phyloP scores from a whole-genome alignment of 2,888 invertebrate genomes.

The Caenorhabditis virilis region DNA sequence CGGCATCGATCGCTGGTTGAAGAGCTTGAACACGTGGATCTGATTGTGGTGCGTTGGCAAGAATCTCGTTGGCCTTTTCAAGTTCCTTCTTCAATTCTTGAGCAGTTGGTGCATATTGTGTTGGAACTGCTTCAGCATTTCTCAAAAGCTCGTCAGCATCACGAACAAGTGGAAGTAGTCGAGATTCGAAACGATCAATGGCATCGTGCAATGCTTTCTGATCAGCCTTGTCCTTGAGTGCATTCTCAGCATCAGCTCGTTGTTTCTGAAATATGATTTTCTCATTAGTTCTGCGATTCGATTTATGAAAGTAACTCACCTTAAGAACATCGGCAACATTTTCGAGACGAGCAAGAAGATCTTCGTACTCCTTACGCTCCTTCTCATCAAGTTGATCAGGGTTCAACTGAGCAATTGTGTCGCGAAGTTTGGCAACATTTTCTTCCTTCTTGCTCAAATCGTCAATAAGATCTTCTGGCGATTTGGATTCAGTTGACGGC shows the following conservation, averaged over 20 bases:
- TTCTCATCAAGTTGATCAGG: conserved; percentile 40
- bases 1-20: conserved; percentile 26
- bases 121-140: conserved; percentile 47
- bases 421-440: conserved; percentile 24
- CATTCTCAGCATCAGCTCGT: conserved; percentile 22
- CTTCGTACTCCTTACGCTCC: conserved; percentile 34
- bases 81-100: conserved; percentile 36
- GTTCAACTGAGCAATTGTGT: conserved; percentile 23
- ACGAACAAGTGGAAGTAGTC: conserved; percentile 41
- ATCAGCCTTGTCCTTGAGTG: conserved; percentile 13
- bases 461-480: conserved; percentile 37
- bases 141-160: conserved; percentile 38
- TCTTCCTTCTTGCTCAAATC: conserved; percentile 35
- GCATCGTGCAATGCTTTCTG: conserved; percentile 21
- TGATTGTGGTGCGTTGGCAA: conserved; percentile 11
- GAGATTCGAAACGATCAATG: conserved; percentile 20
- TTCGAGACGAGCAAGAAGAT: conserved; percentile 40
- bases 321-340: conserved; percentile 42
- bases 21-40: conserved; percentile 36
- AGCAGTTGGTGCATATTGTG: conserved; percentile 39
- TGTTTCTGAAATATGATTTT: conserved; percentile 17
- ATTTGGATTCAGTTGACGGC: conserved; percentile 10
- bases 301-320: conserved; percentile 9
- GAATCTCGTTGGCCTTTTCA: conserved; percentile 18
- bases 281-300: background rate